Evolutionary conservation across 2,113 vertebrate species (phyloP).

Genomic region (Zosterops lateralis): DNA sequence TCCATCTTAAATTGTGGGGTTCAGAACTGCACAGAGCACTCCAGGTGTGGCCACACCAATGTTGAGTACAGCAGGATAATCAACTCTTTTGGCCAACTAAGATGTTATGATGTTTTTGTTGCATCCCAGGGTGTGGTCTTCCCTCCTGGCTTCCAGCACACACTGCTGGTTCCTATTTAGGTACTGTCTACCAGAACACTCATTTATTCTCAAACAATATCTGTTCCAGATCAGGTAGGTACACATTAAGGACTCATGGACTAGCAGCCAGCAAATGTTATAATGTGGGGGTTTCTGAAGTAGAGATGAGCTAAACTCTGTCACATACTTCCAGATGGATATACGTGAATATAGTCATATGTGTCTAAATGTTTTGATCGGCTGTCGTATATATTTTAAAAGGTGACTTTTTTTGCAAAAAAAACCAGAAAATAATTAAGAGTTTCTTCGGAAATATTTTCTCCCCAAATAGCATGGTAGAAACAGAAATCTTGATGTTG

Average conservation of each 20-base stretch:
- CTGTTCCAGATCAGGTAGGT: neutral
- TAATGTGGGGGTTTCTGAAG: rapidly evolving
- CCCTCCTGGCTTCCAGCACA: neutral
- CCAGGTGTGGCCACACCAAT: rapidly evolving
- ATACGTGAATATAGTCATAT: neutral
- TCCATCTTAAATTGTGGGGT: neutral
- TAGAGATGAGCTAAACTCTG: neutral
- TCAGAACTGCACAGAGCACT: neutral
- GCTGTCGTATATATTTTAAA: neutral
- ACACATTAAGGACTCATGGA: neutral
- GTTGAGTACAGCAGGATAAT: neutral
- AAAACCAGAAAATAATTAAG: neutral
- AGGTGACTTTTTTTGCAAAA: rapidly evolving
- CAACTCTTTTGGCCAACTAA: rapidly evolving
- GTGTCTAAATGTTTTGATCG: neutral
- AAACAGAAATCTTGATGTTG: neutral
- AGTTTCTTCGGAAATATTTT: neutral
- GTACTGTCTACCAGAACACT: rapidly evolving
- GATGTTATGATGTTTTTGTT: neutral
- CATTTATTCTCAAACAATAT: neutral
- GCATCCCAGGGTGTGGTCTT: rapidly evolving
- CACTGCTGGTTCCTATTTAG: neutral
- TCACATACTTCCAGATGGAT: neutral
- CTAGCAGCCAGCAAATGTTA: neutral
- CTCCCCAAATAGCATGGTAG: neutral